These are phyloP conservation scores for Charaxes varanes DNA, from an alignment of 1,140 invertebrate species.

Conservation along the genomic window DNA sequence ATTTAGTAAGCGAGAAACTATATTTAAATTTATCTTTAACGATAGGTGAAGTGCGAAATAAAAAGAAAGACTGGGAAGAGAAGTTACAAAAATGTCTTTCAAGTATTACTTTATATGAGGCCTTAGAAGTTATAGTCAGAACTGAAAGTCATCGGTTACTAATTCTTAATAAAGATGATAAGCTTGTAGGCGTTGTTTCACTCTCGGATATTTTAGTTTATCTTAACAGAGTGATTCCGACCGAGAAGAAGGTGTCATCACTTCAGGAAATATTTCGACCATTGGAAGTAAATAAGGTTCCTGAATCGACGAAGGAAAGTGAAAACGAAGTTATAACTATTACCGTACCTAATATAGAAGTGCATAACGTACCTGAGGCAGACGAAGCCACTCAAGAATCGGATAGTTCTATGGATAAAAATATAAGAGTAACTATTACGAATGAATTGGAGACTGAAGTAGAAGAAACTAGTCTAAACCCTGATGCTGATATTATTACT, in stretches of 20 bases:
- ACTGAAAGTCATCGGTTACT: constrained; percentile 72
- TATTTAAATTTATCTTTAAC: constrained; percentile 64
- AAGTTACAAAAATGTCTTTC: constrained; percentile 69
- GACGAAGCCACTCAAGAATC: constrained; percentile 28
- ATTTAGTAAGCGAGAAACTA: constrained; percentile 66
- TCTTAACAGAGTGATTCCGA: constrained; percentile 66
- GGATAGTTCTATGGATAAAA: constrained; percentile 20
- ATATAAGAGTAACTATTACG: constrained; percentile 16
- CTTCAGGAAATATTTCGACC: constrained; percentile 66
- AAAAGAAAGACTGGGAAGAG: constrained; percentile 73
- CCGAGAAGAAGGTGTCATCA: constrained; percentile 63
- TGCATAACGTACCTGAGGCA: constrained; percentile 39
- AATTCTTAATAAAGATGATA: constrained; percentile 66
- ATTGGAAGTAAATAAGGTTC: constrained; percentile 61
- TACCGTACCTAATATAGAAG: constrained; percentile 48
- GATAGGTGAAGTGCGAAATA: constrained; percentile 61
- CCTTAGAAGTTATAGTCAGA: constrained; percentile 73
- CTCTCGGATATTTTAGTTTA: constrained; percentile 68
- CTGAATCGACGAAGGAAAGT: constrained; percentile 54
- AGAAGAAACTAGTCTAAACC: constrained; percentile 30
- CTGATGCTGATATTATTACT: constrained; percentile 17
- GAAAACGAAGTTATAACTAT: constrained; percentile 61
- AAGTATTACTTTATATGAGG: constrained; percentile 70
- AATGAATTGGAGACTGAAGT: constrained; percentile 31
- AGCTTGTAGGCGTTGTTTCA: constrained; percentile 62